Conservation (phyloP, 2,888 invertebrate genomes). For the Cosmia pyralina region DNA sequence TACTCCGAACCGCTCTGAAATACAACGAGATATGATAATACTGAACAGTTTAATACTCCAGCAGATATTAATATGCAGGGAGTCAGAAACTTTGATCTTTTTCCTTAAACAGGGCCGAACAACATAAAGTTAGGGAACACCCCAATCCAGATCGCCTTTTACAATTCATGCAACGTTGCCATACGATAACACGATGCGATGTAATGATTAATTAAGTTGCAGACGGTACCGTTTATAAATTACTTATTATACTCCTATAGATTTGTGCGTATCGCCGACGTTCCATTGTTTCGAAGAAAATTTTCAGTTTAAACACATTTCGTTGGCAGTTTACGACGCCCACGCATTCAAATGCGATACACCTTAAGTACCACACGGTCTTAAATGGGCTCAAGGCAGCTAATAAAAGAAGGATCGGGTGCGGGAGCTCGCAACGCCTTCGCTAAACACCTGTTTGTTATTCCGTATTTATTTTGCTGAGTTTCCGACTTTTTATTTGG, state of each 20-base stretch:
- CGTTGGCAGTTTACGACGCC: constrained; percentile 66
- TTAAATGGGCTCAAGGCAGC: constrained; percentile 73
- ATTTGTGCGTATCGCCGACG: constrained; percentile 34
- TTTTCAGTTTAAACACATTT: constrained; percentile 70
- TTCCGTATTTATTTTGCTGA: constrained; percentile 66
- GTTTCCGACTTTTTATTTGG: constrained; percentile 54
- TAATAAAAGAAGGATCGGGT: constrained; percentile 72
- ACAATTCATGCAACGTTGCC: constrained; percentile 63
- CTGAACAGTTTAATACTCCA: constrained; percentile 47
- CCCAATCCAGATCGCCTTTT: constrained; percentile 30
- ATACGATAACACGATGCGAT: constrained; percentile 43
- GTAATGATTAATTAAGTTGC: constrained; percentile 58
- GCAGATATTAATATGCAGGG: constrained; percentile 55
- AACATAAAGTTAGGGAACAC: constrained; percentile 49
- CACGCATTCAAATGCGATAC: constrained; percentile 69
- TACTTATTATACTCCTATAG: constrained; percentile 47
- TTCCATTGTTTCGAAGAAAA: constrained; percentile 58
- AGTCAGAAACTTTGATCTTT: constrained; percentile 43
- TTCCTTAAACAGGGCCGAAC: constrained; percentile 46
- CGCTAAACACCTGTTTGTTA: constrained; percentile 74
- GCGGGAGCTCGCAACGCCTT: constrained; percentile 64
- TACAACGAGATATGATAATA: constrained; percentile 46
- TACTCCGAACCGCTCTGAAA: constrained; percentile 10
- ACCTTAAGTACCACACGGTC: constrained; percentile 65
- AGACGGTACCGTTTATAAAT: constrained; percentile 52